Percentiles rank a stretch among this genome's conserved stretches.
Evolutionary conservation across 2,113 vertebrate species (phyloP).

Genomic region (Puma concolor): DNA sequence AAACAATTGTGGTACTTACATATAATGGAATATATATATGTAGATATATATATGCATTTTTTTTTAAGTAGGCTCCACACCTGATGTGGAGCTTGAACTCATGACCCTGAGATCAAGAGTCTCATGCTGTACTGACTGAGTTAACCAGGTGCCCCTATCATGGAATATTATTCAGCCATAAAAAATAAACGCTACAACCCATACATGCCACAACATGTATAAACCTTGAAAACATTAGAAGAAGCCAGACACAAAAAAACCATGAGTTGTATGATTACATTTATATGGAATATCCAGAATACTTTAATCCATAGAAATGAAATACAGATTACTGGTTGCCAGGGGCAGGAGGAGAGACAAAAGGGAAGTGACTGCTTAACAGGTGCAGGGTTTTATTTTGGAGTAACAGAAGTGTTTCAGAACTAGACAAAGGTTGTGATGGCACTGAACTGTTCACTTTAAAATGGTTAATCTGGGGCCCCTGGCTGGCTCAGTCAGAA

Average conservation of each 20-base stretch:
- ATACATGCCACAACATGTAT: not conserved
- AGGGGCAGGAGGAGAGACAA: not conserved
- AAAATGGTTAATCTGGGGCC: not conserved
- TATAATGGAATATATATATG: not conserved
- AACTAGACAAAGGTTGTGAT: not conserved
- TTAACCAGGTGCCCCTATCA: not conserved
- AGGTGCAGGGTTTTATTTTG: not conserved
- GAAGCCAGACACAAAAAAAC: not conserved
- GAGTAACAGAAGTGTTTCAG: not conserved
- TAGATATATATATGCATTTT: too few relatives aligned
- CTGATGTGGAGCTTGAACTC: too few relatives aligned
- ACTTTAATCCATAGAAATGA: not conserved
- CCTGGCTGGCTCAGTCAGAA: too few relatives aligned
- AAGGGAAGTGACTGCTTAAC: not conserved
- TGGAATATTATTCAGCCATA: not conserved
- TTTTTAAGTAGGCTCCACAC: too few relatives aligned
- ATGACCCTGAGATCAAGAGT: not conserved
- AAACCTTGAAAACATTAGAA: not conserved
- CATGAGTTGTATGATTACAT: not conserved
- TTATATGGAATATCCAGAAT: not conserved
- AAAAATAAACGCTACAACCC: not conserved
- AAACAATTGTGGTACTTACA: not conserved
- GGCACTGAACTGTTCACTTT: not conserved
- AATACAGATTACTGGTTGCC: not conserved
- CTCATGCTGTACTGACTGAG: not conserved